A percentile compares a stretch with the other conserved stretches of the same genome.
phyloP scores from a whole-genome alignment of 2,888 invertebrate species.

The Lithophane semibrunnea region DNA sequence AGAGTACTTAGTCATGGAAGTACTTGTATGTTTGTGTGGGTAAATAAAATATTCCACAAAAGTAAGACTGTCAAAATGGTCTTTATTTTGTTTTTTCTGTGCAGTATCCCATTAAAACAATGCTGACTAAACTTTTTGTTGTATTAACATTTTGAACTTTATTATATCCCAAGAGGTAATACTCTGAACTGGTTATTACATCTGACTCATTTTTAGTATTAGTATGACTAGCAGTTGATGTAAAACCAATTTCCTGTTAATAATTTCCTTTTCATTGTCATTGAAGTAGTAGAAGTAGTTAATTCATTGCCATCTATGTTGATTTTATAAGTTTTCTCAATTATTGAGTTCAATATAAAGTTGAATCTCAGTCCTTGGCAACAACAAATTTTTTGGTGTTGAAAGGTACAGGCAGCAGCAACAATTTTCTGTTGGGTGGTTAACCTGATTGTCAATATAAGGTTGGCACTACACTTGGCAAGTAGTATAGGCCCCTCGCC shows the following conservation, averaged over 20 bases:
- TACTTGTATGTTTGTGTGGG: neutral
- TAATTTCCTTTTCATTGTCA: slow-evolving; percentile 8
- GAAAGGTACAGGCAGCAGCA: neutral
- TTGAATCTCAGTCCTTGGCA: neutral
- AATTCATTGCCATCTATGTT: slow-evolving; percentile 14
- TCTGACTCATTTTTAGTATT: slow-evolving; percentile 25
- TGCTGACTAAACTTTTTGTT: neutral
- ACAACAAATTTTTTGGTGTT: neutral
- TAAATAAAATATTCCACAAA: neutral
- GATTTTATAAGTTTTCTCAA: neutral
- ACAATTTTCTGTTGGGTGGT: neutral
- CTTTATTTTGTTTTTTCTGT: neutral
- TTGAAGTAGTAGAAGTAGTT: neutral
- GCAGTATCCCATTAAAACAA: neutral
- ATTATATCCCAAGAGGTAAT: neutral
- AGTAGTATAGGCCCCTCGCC: neutral
- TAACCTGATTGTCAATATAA: neutral
- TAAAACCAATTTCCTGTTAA: slow-evolving; percentile 30
- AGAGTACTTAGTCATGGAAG: neutral
- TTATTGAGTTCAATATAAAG: neutral
- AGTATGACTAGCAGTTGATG: neutral
- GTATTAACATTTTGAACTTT: neutral
- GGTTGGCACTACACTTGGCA: neutral
- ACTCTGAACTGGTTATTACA: neutral
- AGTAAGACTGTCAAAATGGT: neutral